Evolutionary conservation across 2,888 invertebrate species (phyloP).

Genomic region (Tachina grossa): DNA sequence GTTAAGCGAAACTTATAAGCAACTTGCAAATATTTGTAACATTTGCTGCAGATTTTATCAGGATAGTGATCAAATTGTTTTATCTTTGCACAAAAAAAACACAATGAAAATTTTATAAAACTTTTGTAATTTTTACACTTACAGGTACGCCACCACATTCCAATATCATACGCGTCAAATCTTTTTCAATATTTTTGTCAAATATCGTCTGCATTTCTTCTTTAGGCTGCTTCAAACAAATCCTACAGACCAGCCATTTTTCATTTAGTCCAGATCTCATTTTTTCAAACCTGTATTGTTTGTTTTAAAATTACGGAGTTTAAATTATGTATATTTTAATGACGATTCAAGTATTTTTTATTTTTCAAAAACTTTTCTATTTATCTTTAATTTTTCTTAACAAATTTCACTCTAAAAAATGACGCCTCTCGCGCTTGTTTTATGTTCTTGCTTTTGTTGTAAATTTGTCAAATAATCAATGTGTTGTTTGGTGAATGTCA

Average conservation of each 20-base stretch:
- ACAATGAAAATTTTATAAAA: background rate
- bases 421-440: slow-evolving; percentile 64
- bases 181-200: slow-evolving; percentile 77
- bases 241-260: slow-evolving; percentile 80
- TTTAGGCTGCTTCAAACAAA: slow-evolving; percentile 79
- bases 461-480: slow-evolving; percentile 63
- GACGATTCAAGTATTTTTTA: slow-evolving; percentile 6
- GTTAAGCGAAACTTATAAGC: slow-evolving; percentile 77
- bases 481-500: slow-evolving; percentile 43
- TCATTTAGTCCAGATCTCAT: slow-evolving; percentile 77
- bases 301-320: background rate
- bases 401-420: slow-evolving; percentile 53
- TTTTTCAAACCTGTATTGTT: slow-evolving; percentile 27
- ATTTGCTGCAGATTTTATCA: slow-evolving; percentile 79
- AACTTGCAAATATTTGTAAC: slow-evolving; percentile 76
- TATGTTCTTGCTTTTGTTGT: slow-evolving; percentile 53
- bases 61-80: slow-evolving; percentile 80
- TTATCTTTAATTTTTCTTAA: slow-evolving; percentile 38
- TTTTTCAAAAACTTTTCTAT: slow-evolving; percentile 25
- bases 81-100: slow-evolving; percentile 73
- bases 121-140: slow-evolving; percentile 63
- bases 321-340: background rate
- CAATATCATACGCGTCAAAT: slow-evolving; percentile 79
- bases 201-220: slow-evolving; percentile 79
- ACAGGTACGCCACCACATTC: slow-evolving; percentile 81